Evolutionary conservation across 2,113 vertebrate species (phyloP).

Genomic region (Himantopus leucocephalus): DNA sequence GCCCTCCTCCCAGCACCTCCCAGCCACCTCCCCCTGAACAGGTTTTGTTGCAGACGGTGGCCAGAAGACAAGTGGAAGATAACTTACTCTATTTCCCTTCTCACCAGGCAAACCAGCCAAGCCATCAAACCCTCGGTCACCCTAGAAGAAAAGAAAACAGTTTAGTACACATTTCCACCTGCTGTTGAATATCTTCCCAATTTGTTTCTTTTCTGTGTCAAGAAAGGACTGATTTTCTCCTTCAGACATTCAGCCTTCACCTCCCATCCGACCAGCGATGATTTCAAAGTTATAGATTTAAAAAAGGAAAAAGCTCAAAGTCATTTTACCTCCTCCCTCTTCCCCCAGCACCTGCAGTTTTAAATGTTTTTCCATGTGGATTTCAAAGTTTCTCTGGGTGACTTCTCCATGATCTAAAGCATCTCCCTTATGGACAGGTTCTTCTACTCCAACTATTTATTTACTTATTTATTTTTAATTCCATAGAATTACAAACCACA

Average conservation of each 20-base stretch:
- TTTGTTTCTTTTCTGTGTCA: background rate
- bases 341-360: background rate
- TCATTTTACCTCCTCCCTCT: background rate
- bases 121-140: slow-evolving; percentile 95
- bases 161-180: background rate
- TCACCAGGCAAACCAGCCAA: slow-evolving; percentile 94
- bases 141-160: slow-evolving; percentile 69
- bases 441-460: background rate
- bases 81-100: slow-evolving; percentile 93
- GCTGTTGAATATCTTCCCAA: background rate
- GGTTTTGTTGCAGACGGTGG: too few species aligned
- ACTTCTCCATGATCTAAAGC: background rate
- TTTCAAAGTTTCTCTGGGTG: background rate
- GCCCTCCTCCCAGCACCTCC: background rate
- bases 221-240: background rate
- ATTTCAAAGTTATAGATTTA: background rate
- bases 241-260: background rate
- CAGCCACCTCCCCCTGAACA: background rate
- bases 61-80: background rate
- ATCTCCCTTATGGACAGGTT: background rate
- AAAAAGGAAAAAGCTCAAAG: background rate
- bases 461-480: background rate
- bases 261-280: background rate
- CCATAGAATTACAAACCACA: background rate
- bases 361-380: background rate